Conservation (phyloP, 2,797 vertebrate species). For the Gymnoscopelus microlampas region DNA sequence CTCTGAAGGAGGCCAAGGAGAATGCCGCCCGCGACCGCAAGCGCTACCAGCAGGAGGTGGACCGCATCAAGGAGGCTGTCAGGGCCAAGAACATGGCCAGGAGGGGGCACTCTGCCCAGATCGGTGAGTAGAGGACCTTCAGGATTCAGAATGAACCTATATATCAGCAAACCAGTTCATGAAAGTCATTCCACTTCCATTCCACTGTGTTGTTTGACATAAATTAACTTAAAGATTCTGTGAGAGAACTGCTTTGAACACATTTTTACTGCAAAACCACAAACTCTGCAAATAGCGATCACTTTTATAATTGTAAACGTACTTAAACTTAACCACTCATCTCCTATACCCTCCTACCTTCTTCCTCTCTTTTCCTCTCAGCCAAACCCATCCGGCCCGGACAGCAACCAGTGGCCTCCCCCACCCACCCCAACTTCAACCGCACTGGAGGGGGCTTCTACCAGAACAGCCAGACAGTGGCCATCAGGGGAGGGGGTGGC, state of each 20-base stretch:
- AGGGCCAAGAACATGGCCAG: constrained; percentile 98
- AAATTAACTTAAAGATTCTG: too few species aligned
- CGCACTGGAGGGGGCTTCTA: constrained; percentile 85
- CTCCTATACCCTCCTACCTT: not conserved
- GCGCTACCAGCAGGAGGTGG: constrained; percentile 96
- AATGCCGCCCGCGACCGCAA: constrained; percentile 96
- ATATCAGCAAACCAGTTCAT: too few species aligned
- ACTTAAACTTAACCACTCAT: not conserved
- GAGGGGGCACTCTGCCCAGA: constrained; percentile 95
- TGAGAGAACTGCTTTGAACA: too few species aligned
- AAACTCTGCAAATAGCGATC: too few species aligned
- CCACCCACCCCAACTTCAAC: constrained; percentile 94
- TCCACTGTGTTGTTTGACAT: too few species aligned
- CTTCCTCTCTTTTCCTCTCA: constrained; percentile 47
- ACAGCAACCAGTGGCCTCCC: constrained; percentile 95
- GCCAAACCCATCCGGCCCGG: constrained; percentile 98
- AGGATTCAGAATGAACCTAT: too few species aligned
- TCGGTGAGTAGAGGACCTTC: constrained; percentile 80
- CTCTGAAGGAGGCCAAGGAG: constrained; percentile 97
- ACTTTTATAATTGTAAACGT: too few species aligned
- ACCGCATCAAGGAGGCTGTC: constrained; percentile 98
- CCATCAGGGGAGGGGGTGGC: constrained; percentile 87
- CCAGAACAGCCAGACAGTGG: constrained; percentile 92
- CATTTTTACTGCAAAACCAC: too few species aligned
- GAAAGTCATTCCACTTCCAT: too few species aligned